Base-by-base conservation (phyloP, 2,113 vertebrate genomes). In the Corvus moneduloides region DNA sequence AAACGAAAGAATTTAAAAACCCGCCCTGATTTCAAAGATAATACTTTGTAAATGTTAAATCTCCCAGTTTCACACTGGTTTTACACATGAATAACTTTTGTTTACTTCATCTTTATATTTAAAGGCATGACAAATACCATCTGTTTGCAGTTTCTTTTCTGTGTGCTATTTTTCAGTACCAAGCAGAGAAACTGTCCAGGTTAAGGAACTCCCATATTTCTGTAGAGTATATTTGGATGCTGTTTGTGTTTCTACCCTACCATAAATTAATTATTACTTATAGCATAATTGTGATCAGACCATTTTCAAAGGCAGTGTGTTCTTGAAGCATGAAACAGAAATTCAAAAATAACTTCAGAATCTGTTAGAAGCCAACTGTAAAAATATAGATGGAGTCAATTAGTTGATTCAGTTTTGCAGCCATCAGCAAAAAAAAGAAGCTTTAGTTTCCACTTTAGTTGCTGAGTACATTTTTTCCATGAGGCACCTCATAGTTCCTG, bases 311-410 rank as follows among this genome's bases (percentile, higher is more conserved):
- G 71, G 51, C 49, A 73, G 7, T 49, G 20, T 23, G 62, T 46
- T 84, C 37, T 82, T 86, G 83, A 96, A 95, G 49, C 62, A 94
- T 77, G 83, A 94, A 96, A 90, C 85, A 95, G 79, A 95, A 96
- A 91, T 84, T 89, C 80, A 58, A 85, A 91, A 52, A 20, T 90
- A 93, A 86, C 75, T 84, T 94, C 30, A 46, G 68, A 94, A 90
- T 96, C 91, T 92, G 51, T 81, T 94, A 93, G 87, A 97, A 96
- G 93, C 75, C 90, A 97, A 92, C 77, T 94, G 87, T 97, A 96
- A 96, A 97, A 94, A 95, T 96, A 93, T 87, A 96, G 64, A 89
- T 48, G 27, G 89, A 97, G 75, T 93, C 82, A 95, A 96, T 97
- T 96, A 97, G 83, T 83, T 79, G 67, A 86, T 82, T 92, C 83